A percentile compares a stretch with the other conserved stretches of the same genome.
These are phyloP conservation scores for Paralichthys olivaceus DNA, from an alignment of 2,113 vertebrate species.

Conservation along the genomic window DNA sequence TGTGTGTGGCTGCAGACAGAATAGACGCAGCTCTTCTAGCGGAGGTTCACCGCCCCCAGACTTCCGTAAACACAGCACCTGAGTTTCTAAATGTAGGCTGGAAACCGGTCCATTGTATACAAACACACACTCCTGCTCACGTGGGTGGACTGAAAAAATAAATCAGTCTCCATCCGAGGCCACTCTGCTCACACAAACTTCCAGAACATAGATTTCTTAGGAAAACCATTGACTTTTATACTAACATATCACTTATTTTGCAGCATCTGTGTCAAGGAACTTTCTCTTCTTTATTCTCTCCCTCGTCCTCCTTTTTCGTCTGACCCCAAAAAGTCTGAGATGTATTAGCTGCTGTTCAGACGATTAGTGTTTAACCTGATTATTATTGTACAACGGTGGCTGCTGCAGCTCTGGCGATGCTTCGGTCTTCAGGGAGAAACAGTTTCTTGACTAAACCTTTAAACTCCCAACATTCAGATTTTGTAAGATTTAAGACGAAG, in stretches of 20 bases:
- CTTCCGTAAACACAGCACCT: conserved; percentile 59
- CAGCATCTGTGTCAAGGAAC: background rate
- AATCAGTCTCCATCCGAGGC: too few relatives aligned
- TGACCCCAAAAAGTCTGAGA: conserved; percentile 10
- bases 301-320: background rate
- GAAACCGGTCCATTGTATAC: conserved; percentile 13
- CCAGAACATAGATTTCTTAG: background rate
- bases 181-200: conserved; percentile 19
- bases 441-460: conserved; percentile 31
- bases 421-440: conserved; percentile 22
- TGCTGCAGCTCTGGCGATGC: too few relatives aligned
- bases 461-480: conserved; percentile 64
- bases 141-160: too few relatives aligned
- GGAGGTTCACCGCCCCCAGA: conserved; percentile 23
- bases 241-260: background rate
- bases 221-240: background rate
- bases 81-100: background rate
- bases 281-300: background rate
- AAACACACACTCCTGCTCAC: background rate
- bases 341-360: background rate
- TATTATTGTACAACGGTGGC: too few relatives aligned
- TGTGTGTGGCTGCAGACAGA: conserved; percentile 31
- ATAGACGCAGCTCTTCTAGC: conserved; percentile 45
- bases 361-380: too few relatives aligned
- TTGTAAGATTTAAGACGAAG: conserved; percentile 63